These are phyloP conservation scores for Clangula hyemalis DNA, from an alignment of 2,797 vertebrate genomes.

Conservation along the genomic window DNA sequence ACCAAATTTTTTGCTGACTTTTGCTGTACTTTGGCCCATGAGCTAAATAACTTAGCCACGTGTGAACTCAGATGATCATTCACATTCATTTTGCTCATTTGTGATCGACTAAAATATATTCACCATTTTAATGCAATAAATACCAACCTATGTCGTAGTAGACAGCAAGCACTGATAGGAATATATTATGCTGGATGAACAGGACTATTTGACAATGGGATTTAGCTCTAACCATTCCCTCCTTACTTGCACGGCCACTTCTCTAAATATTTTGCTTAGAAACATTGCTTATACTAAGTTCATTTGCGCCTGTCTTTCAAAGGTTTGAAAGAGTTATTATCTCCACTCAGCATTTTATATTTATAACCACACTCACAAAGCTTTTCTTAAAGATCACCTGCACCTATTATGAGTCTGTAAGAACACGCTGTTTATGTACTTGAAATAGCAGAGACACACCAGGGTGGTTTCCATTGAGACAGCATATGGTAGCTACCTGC, in stretches of 20 bases:
- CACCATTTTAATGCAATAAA: slow-evolving; percentile 10
- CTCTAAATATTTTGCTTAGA: neutral
- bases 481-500: neutral
- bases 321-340: neutral
- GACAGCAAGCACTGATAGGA: neutral
- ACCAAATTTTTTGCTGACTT: slow-evolving; percentile 10
- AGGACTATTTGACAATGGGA: neutral
- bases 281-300: neutral
- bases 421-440: neutral
- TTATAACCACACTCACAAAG: slow-evolving; percentile 8
- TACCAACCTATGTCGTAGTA: neutral
- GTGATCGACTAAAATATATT: neutral
- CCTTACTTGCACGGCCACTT: neutral
- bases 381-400: neutral
- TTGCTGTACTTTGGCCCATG: neutral
- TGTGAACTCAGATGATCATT: neutral
- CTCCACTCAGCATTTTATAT: neutral
- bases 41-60: neutral
- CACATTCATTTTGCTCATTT: neutral
- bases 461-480: neutral
- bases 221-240: neutral
- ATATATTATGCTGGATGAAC: neutral
- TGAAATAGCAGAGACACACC: neutral
- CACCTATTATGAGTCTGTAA: neutral
- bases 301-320: neutral